Base-by-base conservation (phyloP, 2,797 vertebrate genomes). In the Sebastes itinus region DNA sequence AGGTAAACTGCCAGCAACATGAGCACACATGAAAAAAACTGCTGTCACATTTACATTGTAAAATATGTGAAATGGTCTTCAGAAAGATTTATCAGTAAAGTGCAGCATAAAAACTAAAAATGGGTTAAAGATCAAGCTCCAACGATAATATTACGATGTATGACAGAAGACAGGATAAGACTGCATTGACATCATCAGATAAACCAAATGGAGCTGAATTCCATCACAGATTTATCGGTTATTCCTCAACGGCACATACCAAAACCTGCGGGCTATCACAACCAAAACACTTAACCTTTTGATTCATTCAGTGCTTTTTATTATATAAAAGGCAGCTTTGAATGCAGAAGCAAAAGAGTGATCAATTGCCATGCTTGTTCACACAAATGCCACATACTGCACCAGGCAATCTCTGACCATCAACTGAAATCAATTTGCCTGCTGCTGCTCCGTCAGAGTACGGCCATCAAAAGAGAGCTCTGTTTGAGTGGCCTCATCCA, bases 381-480 rank as follows among this genome's bases (percentile, higher is more conserved):
- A 87, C 78, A 91, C 68, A 93, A 91, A 92, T 84, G 81, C 88
- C 90, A 87, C 81, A 87, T 63, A 86, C 38, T 77, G 87, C 82
- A 83, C 76, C 81, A 78, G 83, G 89, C 81, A 67, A 90, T 91
- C 84, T 83, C 84, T 80, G 87, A 77, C 80, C 81, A 85, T 91
- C 23, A 59, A 89, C 82, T 84, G 73, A 88, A 94, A 93, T 94
- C 90, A 90, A 92, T 93, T 89, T 87, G 54, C 82, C 88, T 83
- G 80, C 86, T 49, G 69, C 75, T 78, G 81, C 81, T 84, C 83
- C 22, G 81, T 86, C 84, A 73, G 82, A 87, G 80, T 60, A 75
- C 46, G 46, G 80, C 85, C 87, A 90, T 92, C 88, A 91, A 89
- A 93, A 92, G 86, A 80, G 88, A 89, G 86, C 85, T 83, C 85